Evolutionary conservation across 2,797 vertebrate species (phyloP).

Genomic region (Yasuhikotakia modesta): DNA sequence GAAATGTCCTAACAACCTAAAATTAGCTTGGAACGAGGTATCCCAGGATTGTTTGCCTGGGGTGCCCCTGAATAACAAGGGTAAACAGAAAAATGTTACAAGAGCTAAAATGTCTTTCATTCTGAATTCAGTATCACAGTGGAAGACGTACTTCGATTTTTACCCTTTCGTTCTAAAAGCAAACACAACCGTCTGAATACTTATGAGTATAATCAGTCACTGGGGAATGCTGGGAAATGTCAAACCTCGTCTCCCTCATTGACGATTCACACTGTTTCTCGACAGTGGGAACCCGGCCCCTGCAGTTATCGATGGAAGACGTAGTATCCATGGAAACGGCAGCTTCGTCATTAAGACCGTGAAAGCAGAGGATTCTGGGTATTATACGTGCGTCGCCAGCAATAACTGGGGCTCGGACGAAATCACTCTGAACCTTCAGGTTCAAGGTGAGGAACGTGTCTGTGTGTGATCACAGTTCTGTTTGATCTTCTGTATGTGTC

Average conservation of each 20-base stretch:
- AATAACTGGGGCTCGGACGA: slow-evolving; percentile 97
- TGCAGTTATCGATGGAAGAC: slow-evolving; percentile 90
- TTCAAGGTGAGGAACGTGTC: slow-evolving; percentile 83
- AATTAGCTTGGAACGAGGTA: too few relatives aligned
- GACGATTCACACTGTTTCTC: slow-evolving; percentile 52
- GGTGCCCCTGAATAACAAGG: too few relatives aligned
- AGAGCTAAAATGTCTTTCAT: background rate
- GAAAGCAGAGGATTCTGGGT: slow-evolving; percentile 96
- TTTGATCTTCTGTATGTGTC: background rate
- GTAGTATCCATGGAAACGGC: slow-evolving; percentile 91
- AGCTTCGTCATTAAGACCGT: slow-evolving; percentile 95
- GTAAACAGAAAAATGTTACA: too few relatives aligned
- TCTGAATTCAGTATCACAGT: background rate
- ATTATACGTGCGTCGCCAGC: slow-evolving; percentile 92
- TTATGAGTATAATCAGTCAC: slow-evolving; percentile 19
- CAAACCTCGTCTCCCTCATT: slow-evolving; percentile 34
- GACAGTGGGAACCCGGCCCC: slow-evolving; percentile 92
- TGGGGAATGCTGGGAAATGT: slow-evolving; percentile 41
- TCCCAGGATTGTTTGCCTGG: too few relatives aligned
- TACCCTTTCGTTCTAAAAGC: background rate
- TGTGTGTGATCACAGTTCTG: too few relatives aligned
- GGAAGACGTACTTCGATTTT: background rate
- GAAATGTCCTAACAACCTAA: too few relatives aligned
- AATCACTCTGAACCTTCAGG: slow-evolving; percentile 92
- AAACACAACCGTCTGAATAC: slow-evolving; percentile 14